These are phyloP conservation scores for Neomorphus geoffroyi DNA, from an alignment of 2,797 vertebrate species.

Conservation along the genomic window DNA sequence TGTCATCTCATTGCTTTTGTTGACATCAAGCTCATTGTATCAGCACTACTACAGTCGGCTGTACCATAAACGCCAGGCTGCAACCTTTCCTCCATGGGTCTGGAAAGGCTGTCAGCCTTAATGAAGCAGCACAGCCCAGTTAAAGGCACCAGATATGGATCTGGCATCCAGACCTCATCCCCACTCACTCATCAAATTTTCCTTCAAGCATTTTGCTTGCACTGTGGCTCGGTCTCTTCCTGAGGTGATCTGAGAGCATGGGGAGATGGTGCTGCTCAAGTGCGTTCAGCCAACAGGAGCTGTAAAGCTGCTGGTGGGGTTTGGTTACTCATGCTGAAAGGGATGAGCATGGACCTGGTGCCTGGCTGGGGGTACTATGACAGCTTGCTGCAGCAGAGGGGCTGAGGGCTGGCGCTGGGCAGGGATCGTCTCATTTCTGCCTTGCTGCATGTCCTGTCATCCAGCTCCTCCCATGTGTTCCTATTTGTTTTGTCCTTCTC, in stretches of 20 bases:
- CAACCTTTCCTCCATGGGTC: background rate
- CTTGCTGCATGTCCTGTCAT: background rate
- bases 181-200: background rate
- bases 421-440: background rate
- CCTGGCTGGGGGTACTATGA: background rate
- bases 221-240: background rate
- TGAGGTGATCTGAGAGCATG: background rate
- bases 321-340: background rate
- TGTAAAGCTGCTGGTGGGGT: background rate
- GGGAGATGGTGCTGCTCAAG: background rate
- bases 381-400: background rate
- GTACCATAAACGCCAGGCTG: background rate
- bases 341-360: background rate
- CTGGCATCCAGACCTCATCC: background rate
- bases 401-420: background rate
- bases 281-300: background rate
- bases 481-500: background rate
- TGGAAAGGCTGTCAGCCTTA: background rate
- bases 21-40: background rate
- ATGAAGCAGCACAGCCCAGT: background rate
- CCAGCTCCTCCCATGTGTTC: background rate
- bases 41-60: background rate
- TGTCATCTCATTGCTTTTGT: background rate
- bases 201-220: background rate
- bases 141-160: background rate